These are phyloP conservation scores for Monodelphis domestica DNA, from an alignment of 2,797 vertebrate genomes.

Conservation along the genomic window DNA sequence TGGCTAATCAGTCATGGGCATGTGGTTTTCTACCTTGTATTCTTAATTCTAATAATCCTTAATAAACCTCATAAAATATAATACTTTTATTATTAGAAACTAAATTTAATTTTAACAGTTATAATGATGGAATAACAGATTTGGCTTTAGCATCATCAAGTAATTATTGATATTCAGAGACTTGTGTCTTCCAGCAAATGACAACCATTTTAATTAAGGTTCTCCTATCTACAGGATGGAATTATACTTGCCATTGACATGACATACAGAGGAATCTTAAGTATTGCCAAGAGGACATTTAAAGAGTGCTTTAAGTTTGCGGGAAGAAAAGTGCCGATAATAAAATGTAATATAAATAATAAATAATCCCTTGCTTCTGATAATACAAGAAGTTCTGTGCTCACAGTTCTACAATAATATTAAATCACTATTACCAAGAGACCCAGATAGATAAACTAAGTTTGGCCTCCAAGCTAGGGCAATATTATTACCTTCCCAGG, in stretches of 20 bases:
- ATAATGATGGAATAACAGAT: background rate
- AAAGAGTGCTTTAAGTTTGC: conserved; percentile 29
- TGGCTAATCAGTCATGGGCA: too few species aligned
- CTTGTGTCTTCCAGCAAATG: conserved; percentile 7
- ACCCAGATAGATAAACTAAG: conserved; percentile 32
- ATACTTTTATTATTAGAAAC: too few species aligned
- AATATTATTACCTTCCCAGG: conserved; percentile 59
- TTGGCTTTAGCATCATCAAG: background rate
- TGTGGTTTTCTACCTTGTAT: too few species aligned
- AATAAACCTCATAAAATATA: too few species aligned
- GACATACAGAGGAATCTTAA: conserved; percentile 49
- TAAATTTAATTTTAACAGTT: too few species aligned
- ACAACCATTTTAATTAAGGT: conserved; percentile 21
- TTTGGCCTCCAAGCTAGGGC: conserved; percentile 51
- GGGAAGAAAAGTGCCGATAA: conserved; percentile 60
- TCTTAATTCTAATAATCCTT: too few species aligned
- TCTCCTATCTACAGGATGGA: conserved; percentile 31
- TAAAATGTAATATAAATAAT: conserved; percentile 69
- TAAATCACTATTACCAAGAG: conserved; percentile 49
- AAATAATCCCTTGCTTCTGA: conserved; percentile 52
- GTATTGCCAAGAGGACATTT: conserved; percentile 52
- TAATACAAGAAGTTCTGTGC: conserved; percentile 42
- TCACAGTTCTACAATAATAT: conserved; percentile 52
- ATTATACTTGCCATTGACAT: background rate
- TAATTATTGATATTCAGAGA: conserved; percentile 12